A percentile compares a stretch with the other conserved stretches of the same genome.
Evolutionary conservation across 2,888 invertebrate genomes (phyloP).

Genomic region (Heliconius ethilla): DNA sequence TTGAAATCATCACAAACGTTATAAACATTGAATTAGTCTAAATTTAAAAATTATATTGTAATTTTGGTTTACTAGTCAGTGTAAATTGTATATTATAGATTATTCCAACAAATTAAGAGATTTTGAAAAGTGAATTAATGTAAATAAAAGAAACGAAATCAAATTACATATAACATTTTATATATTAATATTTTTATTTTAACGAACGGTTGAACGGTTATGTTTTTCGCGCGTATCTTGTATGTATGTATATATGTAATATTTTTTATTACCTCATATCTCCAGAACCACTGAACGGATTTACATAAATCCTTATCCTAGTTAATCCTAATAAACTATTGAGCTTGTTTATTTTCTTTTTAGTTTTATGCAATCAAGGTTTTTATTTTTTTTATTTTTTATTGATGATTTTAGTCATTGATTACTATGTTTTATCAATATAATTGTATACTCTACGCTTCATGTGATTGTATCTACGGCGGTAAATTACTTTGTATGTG

Average conservation of each 20-base stretch:
- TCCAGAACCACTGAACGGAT: too few relatives aligned
- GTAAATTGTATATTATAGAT: constrained; percentile 12
- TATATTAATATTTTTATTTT: not conserved
- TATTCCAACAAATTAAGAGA: not conserved
- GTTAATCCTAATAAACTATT: too few relatives aligned
- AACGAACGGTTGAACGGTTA: too few relatives aligned
- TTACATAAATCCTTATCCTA: too few relatives aligned
- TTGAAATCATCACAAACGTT: not conserved
- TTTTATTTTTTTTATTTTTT: not conserved
- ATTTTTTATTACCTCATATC: too few relatives aligned
- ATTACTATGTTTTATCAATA: constrained; percentile 4
- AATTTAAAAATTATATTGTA: constrained; percentile 14
- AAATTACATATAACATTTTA: not conserved
- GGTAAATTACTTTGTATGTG: constrained; percentile 34
- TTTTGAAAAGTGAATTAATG: not conserved
- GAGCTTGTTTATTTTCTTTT: too few relatives aligned
- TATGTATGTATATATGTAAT: too few relatives aligned
- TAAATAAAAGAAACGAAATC: constrained; percentile 5
- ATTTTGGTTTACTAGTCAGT: constrained; percentile 57
- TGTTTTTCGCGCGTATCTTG: too few relatives aligned
- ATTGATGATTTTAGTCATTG: not conserved
- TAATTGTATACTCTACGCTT: not conserved
- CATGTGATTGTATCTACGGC: constrained; percentile 15
- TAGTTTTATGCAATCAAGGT: too few relatives aligned
- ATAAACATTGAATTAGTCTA: constrained; percentile 14